Conservation (phyloP, 2,113 vertebrate genomes). For the Sphyrna mokarran region DNA sequence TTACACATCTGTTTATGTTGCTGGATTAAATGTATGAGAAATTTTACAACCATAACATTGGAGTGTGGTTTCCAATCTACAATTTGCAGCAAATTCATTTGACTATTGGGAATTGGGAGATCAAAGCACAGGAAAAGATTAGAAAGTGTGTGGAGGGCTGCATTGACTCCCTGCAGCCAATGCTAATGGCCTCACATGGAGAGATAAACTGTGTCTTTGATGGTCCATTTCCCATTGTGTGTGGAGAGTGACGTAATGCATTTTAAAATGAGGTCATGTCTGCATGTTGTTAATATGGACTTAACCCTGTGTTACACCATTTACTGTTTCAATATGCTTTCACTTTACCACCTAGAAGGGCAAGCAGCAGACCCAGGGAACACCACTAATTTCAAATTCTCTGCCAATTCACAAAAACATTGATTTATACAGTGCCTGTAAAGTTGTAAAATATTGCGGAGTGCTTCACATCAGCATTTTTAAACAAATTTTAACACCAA, state of each 20-base stretch:
- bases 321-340: neutral
- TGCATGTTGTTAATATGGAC: neutral
- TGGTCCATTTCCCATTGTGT: conserved; percentile 1
- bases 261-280: neutral
- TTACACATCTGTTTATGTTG: neutral
- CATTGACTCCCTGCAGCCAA: neutral
- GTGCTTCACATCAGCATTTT: too few species aligned
- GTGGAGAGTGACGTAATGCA: neutral
- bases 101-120: neutral
- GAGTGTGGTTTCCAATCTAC: neutral
- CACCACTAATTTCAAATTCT: neutral
- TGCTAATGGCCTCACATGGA: neutral
- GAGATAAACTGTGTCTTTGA: conserved; percentile 22
- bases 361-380: neutral
- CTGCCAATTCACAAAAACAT: neutral
- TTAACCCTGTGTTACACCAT: neutral
- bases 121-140: conserved; percentile 16
- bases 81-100: neutral
- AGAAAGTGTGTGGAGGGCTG: neutral
- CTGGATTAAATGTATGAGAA: neutral
- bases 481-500: too few species aligned
- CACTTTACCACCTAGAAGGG: neutral
- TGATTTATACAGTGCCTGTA: neutral
- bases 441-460: too few species aligned
- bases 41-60: neutral